Evolutionary conservation across 2,888 invertebrate genomes (phyloP).

Genomic region (Chymomyza caudatula): DNA sequence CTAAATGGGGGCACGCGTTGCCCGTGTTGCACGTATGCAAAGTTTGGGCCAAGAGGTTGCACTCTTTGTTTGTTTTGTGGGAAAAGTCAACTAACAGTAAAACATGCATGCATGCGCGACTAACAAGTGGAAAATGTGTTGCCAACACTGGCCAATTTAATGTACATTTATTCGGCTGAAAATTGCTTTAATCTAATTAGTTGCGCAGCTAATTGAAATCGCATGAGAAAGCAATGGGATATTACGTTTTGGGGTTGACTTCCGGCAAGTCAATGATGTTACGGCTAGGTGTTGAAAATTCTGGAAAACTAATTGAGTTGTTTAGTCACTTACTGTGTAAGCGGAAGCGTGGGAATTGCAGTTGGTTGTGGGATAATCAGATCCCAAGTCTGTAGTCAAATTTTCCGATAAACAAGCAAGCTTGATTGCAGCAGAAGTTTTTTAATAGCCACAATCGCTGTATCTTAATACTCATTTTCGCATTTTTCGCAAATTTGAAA

Average conservation of each 20-base stretch:
- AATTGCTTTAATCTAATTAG: slow-evolving; percentile 64
- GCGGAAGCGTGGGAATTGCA: slow-evolving; percentile 34
- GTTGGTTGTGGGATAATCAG: background rate
- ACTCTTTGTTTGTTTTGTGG: slow-evolving; percentile 2
- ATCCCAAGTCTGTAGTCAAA: background rate
- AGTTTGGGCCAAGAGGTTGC: slow-evolving; percentile 1
- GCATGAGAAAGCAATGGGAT: slow-evolving; percentile 39
- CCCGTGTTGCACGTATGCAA: slow-evolving; percentile 52
- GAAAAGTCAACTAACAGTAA: background rate
- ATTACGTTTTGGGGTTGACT: background rate
- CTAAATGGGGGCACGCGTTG: slow-evolving; percentile 53
- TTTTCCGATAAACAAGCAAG: background rate
- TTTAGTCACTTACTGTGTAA: background rate
- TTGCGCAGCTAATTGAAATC: slow-evolving; percentile 66
- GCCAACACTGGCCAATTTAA: slow-evolving; percentile 38
- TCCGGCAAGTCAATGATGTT: background rate
- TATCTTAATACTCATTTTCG: too few relatives aligned
- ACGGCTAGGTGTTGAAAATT: slow-evolving; percentile 5
- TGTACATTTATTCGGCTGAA: slow-evolving; percentile 39
- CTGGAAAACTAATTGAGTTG: slow-evolving; percentile 26
- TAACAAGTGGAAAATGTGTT: slow-evolving; percentile 46
- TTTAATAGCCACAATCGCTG: too few relatives aligned
- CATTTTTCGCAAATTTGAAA: background rate
- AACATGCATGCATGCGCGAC: background rate
- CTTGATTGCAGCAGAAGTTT: too few relatives aligned